phyloP scores from a whole-genome alignment of 2,888 invertebrate genomes.

The Heteromurus nitidus region DNA sequence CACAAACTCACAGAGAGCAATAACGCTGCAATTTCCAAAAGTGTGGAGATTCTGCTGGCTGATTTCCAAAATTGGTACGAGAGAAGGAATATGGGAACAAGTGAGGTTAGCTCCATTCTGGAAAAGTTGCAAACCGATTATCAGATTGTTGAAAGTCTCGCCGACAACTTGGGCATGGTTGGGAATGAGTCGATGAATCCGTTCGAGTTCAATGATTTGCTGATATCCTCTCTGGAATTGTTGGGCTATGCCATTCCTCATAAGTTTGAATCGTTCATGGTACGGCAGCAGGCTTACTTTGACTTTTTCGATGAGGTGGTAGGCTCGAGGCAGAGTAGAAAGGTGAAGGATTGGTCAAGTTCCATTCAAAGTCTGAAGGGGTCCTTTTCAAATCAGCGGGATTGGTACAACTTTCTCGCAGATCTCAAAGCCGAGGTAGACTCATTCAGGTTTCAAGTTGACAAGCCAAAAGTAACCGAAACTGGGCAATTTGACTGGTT shows the following conservation, averaged over 20 bases:
- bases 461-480: background rate
- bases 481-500: background rate
- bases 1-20: background rate
- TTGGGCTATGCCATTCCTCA: background rate
- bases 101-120: background rate
- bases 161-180: too few relatives aligned
- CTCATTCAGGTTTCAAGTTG: too few relatives aligned
- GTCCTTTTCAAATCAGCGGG: background rate
- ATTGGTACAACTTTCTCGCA: slow-evolving; percentile 1
- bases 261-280: background rate
- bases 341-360: background rate
- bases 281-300: background rate
- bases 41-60: background rate
- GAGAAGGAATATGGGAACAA: background rate
- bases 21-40: background rate
- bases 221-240: background rate
- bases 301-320: background rate
- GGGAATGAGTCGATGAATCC: too few relatives aligned
- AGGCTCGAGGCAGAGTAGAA: background rate
- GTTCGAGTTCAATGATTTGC: background rate
- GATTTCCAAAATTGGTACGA: background rate
- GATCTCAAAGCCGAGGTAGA: too few relatives aligned
- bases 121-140: background rate
- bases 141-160: too few relatives aligned
- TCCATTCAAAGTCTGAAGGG: background rate